These are phyloP conservation scores for Danaus chrysippus DNA, from an alignment of 2,888 invertebrate species.

Conservation along the genomic window DNA sequence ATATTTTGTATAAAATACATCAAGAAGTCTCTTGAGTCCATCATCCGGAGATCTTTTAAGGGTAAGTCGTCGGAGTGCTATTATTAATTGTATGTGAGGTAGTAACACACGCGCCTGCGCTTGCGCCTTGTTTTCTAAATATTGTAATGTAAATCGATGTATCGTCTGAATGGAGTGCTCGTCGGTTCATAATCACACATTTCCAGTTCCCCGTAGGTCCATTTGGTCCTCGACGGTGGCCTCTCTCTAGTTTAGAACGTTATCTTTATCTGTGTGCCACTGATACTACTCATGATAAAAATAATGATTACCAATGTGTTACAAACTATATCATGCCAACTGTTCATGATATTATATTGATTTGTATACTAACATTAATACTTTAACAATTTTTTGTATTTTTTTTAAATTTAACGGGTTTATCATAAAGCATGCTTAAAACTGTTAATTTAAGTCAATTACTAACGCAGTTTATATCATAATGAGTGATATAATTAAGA, in stretches of 20 bases:
- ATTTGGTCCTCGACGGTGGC: neutral
- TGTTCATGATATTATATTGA: no score
- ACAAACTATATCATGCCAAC: no score
- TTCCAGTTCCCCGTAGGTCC: no score
- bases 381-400: no score
- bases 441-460: no score
- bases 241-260: neutral
- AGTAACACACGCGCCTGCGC: constrained; percentile 10
- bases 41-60: constrained; percentile 2
- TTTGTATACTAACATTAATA: no score
- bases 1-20: constrained; percentile 15
- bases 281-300: constrained; percentile 1
- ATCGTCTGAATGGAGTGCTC: neutral
- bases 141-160: constrained; percentile 3
- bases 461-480: no score
- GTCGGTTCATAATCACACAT: neutral
- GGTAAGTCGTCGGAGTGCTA: constrained; percentile 11
- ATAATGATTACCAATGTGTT: neutral
- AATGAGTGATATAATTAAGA: no score
- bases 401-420: no score
- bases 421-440: no score
- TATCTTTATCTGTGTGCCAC: neutral
- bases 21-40: constrained; percentile 14
- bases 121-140: constrained; percentile 16
- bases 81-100: neutral